phyloP scores from a whole-genome alignment of 2,797 vertebrate species.

The Falco rusticolus region DNA sequence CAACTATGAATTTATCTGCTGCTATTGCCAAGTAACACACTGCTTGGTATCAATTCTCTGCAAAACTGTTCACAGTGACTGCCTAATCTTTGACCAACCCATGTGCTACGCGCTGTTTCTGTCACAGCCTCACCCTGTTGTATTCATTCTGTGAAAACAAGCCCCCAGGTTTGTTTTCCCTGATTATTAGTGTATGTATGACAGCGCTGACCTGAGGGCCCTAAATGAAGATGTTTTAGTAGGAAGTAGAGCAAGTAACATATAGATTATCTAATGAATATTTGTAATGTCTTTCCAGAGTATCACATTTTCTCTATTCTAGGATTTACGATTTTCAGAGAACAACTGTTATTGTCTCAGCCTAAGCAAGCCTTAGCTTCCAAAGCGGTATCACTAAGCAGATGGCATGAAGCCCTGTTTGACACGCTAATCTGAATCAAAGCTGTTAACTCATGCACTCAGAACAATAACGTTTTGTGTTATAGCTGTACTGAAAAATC shows the following conservation, averaged over 20 bases:
- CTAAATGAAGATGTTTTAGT: not conserved
- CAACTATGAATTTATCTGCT: not conserved
- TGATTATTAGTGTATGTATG: not conserved
- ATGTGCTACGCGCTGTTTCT: rapidly evolving
- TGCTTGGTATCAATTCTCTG: not conserved
- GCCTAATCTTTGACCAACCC: not conserved
- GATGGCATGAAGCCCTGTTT: not conserved
- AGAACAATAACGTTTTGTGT: not conserved
- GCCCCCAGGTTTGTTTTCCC: not conserved
- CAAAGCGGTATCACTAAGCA: not conserved
- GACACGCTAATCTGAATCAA: not conserved
- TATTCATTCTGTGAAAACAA: not conserved
- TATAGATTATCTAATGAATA: not conserved
- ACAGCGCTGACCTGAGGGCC: not conserved
- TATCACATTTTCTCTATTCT: not conserved
- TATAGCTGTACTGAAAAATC: not conserved
- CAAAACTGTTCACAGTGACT: not conserved
- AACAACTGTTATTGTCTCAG: not conserved
- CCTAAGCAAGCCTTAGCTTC: not conserved
- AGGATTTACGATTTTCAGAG: not conserved
- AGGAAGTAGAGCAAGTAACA: not conserved
- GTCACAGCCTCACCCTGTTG: not conserved
- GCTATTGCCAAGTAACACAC: not conserved
- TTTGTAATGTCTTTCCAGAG: not conserved
- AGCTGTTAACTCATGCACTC: not conserved